These are phyloP conservation scores for Axea sp. DNA, from an alignment of 2,888 invertebrate genomes.

Conservation along the genomic window DNA sequence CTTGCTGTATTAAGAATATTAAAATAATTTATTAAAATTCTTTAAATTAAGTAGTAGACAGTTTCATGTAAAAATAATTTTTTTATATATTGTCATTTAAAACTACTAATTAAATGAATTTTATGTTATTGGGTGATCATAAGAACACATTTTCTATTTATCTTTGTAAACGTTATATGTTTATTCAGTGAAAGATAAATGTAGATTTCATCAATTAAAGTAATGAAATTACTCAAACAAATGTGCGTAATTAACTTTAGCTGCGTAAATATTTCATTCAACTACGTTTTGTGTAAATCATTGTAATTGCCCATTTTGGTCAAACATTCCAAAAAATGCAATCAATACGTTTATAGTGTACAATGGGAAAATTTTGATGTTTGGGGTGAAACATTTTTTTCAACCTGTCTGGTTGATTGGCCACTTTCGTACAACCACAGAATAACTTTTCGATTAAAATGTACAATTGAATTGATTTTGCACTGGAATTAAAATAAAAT, in stretches of 20 bases:
- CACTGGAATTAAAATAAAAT: slow-evolving; percentile 21
- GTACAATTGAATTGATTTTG: slow-evolving; percentile 25
- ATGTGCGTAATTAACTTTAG: slow-evolving; percentile 26
- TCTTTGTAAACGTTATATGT: not conserved
- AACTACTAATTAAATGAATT: no score
- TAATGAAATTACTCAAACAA: slow-evolving; percentile 21
- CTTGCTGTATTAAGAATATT: no score
- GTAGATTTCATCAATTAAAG: slow-evolving; percentile 19
- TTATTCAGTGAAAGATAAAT: slow-evolving; percentile 14
- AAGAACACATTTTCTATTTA: no score
- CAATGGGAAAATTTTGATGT: slow-evolving; percentile 21
- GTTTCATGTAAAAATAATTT: no score
- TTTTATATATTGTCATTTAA: no score
- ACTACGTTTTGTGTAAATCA: slow-evolving; percentile 24
- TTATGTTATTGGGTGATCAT: no score
- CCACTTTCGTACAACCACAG: slow-evolving; percentile 21
- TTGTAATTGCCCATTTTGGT: slow-evolving; percentile 37
- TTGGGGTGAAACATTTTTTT: slow-evolving; percentile 25
- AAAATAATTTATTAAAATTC: no score
- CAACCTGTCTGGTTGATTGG: slow-evolving; percentile 31
- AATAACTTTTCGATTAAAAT: slow-evolving; percentile 21
- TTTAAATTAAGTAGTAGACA: no score
- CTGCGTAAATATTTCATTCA: slow-evolving; percentile 23
- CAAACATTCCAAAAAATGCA: slow-evolving; percentile 32
- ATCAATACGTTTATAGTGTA: slow-evolving; percentile 30